phyloP scores from a whole-genome alignment of 2,888 invertebrate species.

The Ecliptopera silaceata region DNA sequence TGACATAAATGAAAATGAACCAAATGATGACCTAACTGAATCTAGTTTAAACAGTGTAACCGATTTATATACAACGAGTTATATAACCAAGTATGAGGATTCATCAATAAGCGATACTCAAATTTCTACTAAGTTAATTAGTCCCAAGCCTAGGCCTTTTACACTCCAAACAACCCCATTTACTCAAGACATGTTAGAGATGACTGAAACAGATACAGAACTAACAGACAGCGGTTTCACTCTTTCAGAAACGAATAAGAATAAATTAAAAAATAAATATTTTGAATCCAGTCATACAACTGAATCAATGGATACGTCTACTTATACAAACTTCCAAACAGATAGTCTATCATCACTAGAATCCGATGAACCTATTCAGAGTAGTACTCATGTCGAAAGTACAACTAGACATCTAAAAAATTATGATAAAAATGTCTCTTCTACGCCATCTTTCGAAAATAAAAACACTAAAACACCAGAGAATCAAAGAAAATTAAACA shows the following conservation, averaged over 20 bases:
- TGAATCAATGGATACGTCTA: constrained; percentile 20
- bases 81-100: constrained; percentile 2
- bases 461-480: constrained; percentile 74
- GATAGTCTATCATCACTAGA: constrained; percentile 29
- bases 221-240: neutral
- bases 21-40: neutral
- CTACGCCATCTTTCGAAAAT: constrained; percentile 56
- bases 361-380: constrained; percentile 59
- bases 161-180: constrained; percentile 5
- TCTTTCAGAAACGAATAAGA: neutral
- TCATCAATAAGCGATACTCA: constrained; percentile 12
- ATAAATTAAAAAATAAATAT: neutral
- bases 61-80: constrained; percentile 2
- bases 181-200: neutral
- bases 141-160: neutral
- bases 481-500: constrained; percentile 70
- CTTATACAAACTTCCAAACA: constrained; percentile 25
- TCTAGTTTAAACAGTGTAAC: neutral
- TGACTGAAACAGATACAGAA: constrained; percentile 7
- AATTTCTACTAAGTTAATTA: constrained; percentile 6
- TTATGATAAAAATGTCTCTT: constrained; percentile 44
- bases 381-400: constrained; percentile 67
- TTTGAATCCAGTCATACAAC: constrained; percentile 13
- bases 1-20: constrained; percentile 16
- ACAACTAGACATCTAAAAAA: constrained; percentile 60